Evolutionary conservation across 2,113 vertebrate genomes (phyloP), one percentile per base, ranked within the genome.

Genomic region (Gallinago media): DNA sequence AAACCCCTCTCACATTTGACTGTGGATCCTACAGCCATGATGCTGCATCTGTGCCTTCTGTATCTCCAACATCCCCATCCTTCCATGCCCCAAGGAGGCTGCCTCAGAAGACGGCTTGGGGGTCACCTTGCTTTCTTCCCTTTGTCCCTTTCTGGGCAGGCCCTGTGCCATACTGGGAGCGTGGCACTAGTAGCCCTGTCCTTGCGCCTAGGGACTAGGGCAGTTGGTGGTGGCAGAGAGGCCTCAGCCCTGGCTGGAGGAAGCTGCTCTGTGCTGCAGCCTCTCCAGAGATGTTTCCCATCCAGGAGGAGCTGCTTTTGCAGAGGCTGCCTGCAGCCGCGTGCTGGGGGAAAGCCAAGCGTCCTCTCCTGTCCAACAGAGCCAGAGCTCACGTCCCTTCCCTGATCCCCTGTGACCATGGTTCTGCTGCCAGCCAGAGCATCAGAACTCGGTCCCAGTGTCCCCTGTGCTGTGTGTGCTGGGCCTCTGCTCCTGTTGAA

Each of bases 401-500:
- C 34, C 63, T 0, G 0, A 2, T 23, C 23, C 59, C 44, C 32
- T 21, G 58, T 12, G 13, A 23, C 42, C 5, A 0, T 0, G 0
- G 32, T 67, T 14, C 73, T 50, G 50, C 50, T 83, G 11, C 32
- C 72, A 47, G 66, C 38, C 0, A 5, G 7, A 0, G 3, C 56
- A 2, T 25, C 3, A 7, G 73, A 50, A 16, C 58, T 55, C 16
- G 2, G 25, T 50, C 26, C 77, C 3, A 4, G 38, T 29, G 44
- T 65, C 50, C 15, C 34, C 25, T 29, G n/a, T 12, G 18, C 40
- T 67, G 32, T 54, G 20, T 70, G 54, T 78, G 56, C 76, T 44
- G 42, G 65, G 52, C 44, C 7, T 38, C 56, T n/a, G 31, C 68
- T 73, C 27, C 83, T 31, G 12, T 40, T 1, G 0, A 44, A 25